Evolutionary conservation across 2,888 invertebrate species (phyloP).

Genomic region (Zonitis immaculata): DNA sequence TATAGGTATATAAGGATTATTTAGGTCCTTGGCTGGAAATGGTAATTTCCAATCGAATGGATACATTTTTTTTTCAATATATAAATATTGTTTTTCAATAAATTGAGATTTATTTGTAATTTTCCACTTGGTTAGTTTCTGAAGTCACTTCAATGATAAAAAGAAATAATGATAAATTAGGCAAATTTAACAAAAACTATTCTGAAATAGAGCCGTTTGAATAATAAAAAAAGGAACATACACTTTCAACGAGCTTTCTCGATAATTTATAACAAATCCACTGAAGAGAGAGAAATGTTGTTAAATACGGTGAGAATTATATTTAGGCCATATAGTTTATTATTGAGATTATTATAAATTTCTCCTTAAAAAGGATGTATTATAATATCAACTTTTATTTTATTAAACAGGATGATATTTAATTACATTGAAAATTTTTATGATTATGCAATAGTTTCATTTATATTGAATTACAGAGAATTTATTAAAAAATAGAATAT

Average conservation of each 20-base stretch:
- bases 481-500: too few species aligned
- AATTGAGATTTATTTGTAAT: neutral
- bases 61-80: too few species aligned
- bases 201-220: too few species aligned
- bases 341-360: neutral
- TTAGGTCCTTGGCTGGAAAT: neutral
- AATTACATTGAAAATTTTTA: too few species aligned
- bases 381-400: neutral
- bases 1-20: neutral
- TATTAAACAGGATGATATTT: neutral
- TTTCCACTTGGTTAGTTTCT: neutral
- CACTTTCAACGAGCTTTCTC: neutral
- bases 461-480: too few species aligned
- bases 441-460: too few species aligned
- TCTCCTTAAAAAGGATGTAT: neutral
- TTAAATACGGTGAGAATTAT: neutral
- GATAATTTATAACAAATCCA: neutral
- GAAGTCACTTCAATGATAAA: too few species aligned
- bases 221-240: neutral
- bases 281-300: neutral
- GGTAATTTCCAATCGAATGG: neutral
- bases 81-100: neutral
- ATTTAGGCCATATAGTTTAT: neutral
- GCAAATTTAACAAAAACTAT: neutral
- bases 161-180: too few species aligned